phyloP scores from a whole-genome alignment of 1,140 invertebrate genomes.

The Bombus waltoni region DNA sequence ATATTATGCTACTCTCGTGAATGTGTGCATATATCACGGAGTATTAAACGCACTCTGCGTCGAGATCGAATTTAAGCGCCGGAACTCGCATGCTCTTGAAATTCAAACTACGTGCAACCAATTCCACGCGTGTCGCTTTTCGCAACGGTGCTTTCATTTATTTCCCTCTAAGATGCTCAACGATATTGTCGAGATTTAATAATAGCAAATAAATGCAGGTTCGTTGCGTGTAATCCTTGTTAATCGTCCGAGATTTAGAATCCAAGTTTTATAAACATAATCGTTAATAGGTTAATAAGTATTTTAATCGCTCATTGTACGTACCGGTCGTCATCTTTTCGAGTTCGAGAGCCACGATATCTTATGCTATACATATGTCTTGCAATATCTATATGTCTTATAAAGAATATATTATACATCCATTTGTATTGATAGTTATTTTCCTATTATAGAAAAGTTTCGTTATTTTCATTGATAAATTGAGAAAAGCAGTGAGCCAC shows the following conservation, averaged over 20 bases:
- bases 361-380: no score
- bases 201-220: no score
- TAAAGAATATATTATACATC: no score
- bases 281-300: no score
- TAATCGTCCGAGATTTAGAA: not conserved
- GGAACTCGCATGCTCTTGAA: not conserved
- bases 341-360: no score
- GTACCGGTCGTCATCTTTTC: no score
- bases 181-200: no score
- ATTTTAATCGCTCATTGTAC: no score
- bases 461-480: not conserved
- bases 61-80: not conserved
- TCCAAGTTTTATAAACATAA: no score
- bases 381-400: no score
- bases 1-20: constrained; percentile 23
- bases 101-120: not conserved
- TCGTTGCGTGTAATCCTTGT: not conserved
- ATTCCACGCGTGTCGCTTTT: not conserved
- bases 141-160: not conserved
- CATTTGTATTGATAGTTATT: no score
- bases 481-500: not conserved
- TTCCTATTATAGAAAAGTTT: no score
- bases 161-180: not conserved
- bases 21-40: constrained; percentile 21
- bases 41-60: not conserved